phyloP scores from a whole-genome alignment of 2,113 vertebrate species.

The Neopipo cinnamomea region DNA sequence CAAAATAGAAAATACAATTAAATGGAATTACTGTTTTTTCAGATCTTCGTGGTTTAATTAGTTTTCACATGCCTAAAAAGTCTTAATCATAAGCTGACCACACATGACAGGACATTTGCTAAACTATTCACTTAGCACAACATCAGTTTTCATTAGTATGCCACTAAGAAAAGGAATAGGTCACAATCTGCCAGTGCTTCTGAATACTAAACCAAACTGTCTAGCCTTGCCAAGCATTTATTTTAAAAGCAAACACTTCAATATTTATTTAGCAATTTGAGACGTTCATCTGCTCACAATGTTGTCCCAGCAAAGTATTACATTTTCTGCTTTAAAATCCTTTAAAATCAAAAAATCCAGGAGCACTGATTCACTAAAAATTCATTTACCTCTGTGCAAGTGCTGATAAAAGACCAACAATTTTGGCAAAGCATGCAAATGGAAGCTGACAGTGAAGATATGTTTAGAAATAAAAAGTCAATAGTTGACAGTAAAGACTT shows the following conservation, averaged over 20 bases:
- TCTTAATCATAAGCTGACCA: background rate
- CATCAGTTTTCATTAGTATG: background rate
- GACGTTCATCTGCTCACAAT: constrained; percentile 9
- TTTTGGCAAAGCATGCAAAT: background rate
- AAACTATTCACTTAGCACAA: background rate
- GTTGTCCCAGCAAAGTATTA: background rate
- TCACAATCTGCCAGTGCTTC: background rate
- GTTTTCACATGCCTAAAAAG: background rate
- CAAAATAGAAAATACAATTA: background rate
- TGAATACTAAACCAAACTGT: constrained; percentile 7
- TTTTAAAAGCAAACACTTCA: constrained; percentile 35
- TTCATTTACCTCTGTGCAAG: background rate
- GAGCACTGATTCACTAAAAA: background rate
- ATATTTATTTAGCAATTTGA: constrained; percentile 37
- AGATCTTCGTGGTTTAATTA: background rate
- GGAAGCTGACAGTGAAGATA: background rate
- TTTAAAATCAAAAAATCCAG: background rate
- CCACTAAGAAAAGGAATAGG: background rate
- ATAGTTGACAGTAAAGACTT: background rate
- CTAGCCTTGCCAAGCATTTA: background rate
- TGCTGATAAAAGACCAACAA: background rate
- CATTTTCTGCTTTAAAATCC: background rate
- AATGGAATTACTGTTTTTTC: constrained; percentile 12
- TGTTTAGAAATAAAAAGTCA: background rate
- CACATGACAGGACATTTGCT: background rate